Evolutionary conservation across 2,797 vertebrate genomes (phyloP).

Genomic region (Sebastes baramenuke): DNA sequence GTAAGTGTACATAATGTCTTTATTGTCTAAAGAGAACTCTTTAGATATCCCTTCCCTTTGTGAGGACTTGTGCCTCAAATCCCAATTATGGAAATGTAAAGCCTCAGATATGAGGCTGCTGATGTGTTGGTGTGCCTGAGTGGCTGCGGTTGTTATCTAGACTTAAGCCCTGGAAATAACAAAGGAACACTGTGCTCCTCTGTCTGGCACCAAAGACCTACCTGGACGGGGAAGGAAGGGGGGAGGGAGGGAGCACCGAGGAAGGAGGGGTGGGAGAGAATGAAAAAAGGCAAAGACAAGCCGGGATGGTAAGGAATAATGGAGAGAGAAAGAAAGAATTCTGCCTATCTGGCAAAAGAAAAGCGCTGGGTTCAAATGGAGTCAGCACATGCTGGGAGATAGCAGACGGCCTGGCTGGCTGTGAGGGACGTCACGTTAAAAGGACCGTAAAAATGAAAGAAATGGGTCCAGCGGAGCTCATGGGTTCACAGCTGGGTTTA

Average conservation of each 20-base stretch:
- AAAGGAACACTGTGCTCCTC: conserved; percentile 73
- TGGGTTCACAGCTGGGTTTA: conserved; percentile 55
- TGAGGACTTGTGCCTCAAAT: conserved; percentile 38
- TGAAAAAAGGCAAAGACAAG: neutral
- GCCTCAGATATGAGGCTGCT: conserved; percentile 40
- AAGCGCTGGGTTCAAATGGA: conserved; percentile 52
- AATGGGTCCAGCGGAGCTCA: conserved; percentile 32
- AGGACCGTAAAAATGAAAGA: conserved; percentile 52
- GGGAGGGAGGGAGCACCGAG: neutral
- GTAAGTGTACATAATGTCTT: neutral
- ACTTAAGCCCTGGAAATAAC: conserved; percentile 69
- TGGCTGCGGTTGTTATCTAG: conserved; percentile 58
- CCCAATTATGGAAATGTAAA: conserved; percentile 55
- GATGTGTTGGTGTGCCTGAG: conserved; percentile 57
- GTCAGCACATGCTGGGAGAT: conserved; percentile 65
- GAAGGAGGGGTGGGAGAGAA: conserved; percentile 8
- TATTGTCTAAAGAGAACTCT: conserved; percentile 3
- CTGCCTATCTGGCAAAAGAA: conserved; percentile 35
- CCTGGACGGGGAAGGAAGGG: conserved; percentile 49
- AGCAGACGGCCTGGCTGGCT: conserved; percentile 58
- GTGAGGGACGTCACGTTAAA: conserved; percentile 66
- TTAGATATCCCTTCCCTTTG: conserved; percentile 26
- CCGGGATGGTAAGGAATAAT: neutral
- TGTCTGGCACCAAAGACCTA: conserved; percentile 64
- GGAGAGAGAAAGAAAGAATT: conserved; percentile 7